Percentiles rank a stretch among this genome's conserved stretches.
Evolutionary conservation across 2,797 vertebrate species (phyloP).

Genomic region (Alcedo quadribrachys): DNA sequence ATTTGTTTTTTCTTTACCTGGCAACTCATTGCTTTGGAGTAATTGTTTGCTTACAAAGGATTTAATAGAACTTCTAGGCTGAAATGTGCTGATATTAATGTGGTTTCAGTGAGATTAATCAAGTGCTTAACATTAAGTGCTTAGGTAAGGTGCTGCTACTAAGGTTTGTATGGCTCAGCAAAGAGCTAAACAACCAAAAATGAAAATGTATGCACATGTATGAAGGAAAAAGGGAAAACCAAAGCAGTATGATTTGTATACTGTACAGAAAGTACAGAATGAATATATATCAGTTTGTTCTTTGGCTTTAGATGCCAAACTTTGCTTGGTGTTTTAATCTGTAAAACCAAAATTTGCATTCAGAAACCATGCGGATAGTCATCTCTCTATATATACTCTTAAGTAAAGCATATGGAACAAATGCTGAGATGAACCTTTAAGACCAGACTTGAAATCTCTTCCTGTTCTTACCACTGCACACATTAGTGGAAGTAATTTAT

Average conservation of each 20-base stretch:
- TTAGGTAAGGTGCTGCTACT: not conserved
- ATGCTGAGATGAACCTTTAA: not conserved
- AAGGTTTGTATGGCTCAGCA: not conserved
- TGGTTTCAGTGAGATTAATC: not conserved
- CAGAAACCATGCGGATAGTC: not conserved
- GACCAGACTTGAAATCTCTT: not conserved
- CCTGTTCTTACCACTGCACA: not conserved
- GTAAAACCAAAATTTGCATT: not conserved
- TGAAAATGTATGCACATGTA: not conserved
- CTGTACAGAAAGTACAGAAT: not conserved
- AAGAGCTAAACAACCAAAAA: not conserved
- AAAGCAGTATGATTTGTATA: not conserved
- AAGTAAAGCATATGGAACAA: not conserved
- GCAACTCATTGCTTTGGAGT: not conserved
- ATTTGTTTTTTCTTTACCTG: not conserved
- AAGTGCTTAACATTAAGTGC: not conserved
- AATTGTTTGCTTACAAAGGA: not conserved
- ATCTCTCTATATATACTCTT: not conserved
- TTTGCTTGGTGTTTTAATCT: not conserved
- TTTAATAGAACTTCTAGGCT: not conserved
- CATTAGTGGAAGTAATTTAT: accelerated
- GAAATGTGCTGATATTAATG: not conserved
- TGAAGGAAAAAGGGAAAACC: not conserved
- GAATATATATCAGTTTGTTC: accelerated
- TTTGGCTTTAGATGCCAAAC: not conserved